Evolutionary conservation across 2,888 invertebrate species (phyloP).

Genomic region (Mayetiola destructor): DNA sequence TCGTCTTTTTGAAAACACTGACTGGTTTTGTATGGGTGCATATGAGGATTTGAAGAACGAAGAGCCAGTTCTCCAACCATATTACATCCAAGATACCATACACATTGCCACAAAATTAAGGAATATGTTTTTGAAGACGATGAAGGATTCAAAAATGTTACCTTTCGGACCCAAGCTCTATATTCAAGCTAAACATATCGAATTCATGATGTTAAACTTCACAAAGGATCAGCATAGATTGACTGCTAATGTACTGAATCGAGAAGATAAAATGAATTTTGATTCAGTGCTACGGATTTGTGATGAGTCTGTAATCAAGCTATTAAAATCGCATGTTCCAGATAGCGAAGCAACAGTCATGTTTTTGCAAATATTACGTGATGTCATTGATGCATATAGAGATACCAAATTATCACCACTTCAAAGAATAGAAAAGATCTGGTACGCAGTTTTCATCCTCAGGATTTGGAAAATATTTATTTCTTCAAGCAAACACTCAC

Average conservation of each 20-base stretch:
- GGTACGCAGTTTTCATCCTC: background rate
- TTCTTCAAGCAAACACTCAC: too few relatives aligned
- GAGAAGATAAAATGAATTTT: background rate
- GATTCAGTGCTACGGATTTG: background rate
- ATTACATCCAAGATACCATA: background rate
- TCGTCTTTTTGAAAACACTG: background rate
- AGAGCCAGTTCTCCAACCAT: too few relatives aligned
- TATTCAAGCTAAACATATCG: background rate
- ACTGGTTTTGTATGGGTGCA: background rate
- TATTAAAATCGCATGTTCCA: background rate
- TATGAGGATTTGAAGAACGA: too few relatives aligned
- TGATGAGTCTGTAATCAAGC: background rate
- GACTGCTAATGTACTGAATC: background rate
- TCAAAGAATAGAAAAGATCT: background rate
- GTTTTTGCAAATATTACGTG: background rate
- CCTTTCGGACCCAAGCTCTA: background rate
- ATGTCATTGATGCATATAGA: background rate
- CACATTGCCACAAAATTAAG: background rate
- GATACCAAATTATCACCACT: background rate
- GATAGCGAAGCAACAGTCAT: background rate
- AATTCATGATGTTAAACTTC: background rate
- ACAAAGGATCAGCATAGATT: background rate
- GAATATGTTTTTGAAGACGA: background rate
- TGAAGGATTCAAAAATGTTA: background rate
- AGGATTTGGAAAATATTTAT: background rate